Percentiles rank a stretch among this genome's conserved stretches.
Conservation (phyloP, 2,113 vertebrate genomes). For the Amphiprion percula region DNA sequence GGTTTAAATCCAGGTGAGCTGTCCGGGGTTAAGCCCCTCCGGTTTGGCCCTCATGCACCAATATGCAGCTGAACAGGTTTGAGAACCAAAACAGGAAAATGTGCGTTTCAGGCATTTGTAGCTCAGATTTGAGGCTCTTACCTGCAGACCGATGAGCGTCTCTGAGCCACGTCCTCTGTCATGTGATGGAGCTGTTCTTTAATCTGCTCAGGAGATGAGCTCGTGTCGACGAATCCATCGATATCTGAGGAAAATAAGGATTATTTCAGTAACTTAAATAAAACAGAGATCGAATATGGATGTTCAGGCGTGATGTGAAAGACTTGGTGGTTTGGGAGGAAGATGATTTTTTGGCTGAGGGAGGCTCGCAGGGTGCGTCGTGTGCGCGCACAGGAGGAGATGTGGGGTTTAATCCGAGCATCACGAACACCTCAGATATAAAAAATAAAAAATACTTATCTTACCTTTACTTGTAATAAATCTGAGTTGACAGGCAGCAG, state of each 20-base stretch:
- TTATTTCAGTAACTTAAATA: neutral
- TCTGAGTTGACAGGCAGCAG: neutral
- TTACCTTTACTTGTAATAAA: neutral
- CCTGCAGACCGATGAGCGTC: constrained; percentile 33
- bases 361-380: constrained; percentile 51
- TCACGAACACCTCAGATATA: neutral
- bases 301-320: neutral
- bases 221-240: constrained; percentile 1
- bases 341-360: neutral
- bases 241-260: neutral
- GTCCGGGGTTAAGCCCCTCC: constrained; percentile 8
- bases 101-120: constrained; percentile 29
- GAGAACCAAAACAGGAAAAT: constrained; percentile 44
- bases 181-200: constrained; percentile 22
- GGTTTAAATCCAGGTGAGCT: too few relatives aligned
- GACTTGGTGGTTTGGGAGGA: neutral
- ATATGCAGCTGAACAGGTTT: constrained; percentile 67
- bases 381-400: constrained; percentile 26
- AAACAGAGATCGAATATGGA: neutral
- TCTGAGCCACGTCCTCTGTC: neutral
- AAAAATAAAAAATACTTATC: too few relatives aligned
- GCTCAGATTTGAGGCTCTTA: constrained; percentile 26
- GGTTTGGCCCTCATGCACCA: constrained; percentile 48
- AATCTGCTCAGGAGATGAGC: neutral
- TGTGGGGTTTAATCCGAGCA: neutral